Evolutionary conservation across 92 coral and sea anemone species (phyloP).

Genomic region (Palythoa caribaeorum): DNA sequence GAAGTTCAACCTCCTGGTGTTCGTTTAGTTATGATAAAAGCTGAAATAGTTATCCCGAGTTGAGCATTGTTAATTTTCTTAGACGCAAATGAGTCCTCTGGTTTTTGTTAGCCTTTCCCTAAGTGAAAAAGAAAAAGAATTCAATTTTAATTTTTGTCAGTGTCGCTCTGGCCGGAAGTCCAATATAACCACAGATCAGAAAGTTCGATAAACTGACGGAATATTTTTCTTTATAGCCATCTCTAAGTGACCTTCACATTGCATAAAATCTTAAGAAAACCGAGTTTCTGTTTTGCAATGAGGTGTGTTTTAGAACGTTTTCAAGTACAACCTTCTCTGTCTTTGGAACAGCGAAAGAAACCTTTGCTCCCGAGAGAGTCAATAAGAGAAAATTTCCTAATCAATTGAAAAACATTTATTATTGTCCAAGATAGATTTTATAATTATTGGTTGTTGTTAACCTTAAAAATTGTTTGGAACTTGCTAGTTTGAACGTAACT

Average conservation of each 20-base stretch:
- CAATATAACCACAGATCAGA: neutral
- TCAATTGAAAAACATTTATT: neutral
- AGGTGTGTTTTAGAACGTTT: neutral
- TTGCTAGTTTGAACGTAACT: neutral
- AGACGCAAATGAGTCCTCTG: neutral
- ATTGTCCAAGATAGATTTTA: neutral
- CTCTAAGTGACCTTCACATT: neutral
- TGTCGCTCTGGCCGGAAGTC: slow-evolving; percentile 17
- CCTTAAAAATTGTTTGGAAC: too few species aligned
- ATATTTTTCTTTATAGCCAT: neutral
- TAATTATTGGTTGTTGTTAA: neutral
- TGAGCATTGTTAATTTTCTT: neutral
- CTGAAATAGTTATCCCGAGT: neutral
- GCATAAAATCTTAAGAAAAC: neutral
- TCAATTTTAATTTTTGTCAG: neutral
- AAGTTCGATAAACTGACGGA: neutral
- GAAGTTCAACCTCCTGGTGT: neutral
- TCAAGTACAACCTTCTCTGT: neutral
- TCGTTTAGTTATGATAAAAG: neutral
- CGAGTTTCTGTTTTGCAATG: neutral
- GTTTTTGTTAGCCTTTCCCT: neutral
- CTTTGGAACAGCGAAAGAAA: neutral
- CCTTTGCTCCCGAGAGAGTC: too few species aligned
- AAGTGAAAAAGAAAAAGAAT: neutral
- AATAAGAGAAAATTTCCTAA: too few species aligned